Conservation (phyloP, 2,113 vertebrate genomes). For the Limanda limanda region DNA sequence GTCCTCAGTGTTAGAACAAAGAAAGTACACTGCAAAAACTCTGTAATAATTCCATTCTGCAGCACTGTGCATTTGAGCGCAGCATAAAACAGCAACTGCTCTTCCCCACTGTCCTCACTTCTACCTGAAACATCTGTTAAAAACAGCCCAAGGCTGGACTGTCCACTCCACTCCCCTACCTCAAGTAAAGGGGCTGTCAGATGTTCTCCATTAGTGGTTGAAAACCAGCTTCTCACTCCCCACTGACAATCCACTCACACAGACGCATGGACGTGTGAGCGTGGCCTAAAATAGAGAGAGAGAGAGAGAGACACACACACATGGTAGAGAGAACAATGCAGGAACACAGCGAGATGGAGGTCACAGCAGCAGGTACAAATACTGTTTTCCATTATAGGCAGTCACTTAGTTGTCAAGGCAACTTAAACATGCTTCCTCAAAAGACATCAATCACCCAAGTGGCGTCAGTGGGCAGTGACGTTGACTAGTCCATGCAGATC, state of each 20-base stretch:
- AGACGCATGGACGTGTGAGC: constrained; percentile 1
- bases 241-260: constrained; percentile 15
- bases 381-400: neutral
- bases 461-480: neutral
- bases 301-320: neutral
- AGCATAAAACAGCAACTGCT: neutral
- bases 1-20: neutral
- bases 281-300: neutral
- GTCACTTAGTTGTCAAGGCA: constrained; percentile 56
- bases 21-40: neutral
- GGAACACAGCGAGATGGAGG: constrained; percentile 9
- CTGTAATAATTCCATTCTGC: constrained; percentile 7
- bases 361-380: constrained; percentile 35
- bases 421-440: constrained; percentile 30
- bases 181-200: constrained; percentile 23
- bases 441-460: neutral
- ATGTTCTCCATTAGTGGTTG: constrained; percentile 48
- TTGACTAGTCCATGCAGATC: constrained; percentile 1
- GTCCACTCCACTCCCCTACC: constrained; percentile 11
- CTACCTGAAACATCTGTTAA: constrained; percentile 16
- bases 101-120: neutral
- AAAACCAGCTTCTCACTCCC: constrained; percentile 34
- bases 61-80: constrained; percentile 7
- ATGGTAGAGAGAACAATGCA: constrained; percentile 9
- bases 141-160: constrained; percentile 19